Evolutionary conservation across 1,140 invertebrate species (phyloP).

Genomic region (Sinella curviseta): DNA sequence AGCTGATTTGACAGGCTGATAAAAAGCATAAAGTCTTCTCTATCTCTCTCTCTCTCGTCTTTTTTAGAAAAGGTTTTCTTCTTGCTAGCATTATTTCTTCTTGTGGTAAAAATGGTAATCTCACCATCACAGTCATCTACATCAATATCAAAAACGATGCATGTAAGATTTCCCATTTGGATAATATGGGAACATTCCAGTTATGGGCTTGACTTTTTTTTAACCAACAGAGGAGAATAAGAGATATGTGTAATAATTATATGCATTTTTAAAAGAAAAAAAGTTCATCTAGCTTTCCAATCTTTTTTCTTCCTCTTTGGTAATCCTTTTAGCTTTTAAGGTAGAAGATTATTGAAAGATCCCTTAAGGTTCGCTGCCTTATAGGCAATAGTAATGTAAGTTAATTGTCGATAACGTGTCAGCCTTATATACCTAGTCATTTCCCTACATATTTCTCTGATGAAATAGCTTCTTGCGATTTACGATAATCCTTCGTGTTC

Average conservation of each 20-base stretch:
- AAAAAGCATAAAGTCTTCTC: slow-evolving; percentile 15
- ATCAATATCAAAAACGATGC: neutral
- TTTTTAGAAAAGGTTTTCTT: neutral
- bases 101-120: neutral
- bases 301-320: no score
- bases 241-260: neutral
- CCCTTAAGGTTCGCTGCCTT: no score
- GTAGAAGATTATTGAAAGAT: no score
- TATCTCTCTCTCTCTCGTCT: neutral
- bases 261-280: neutral
- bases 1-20: slow-evolving; percentile 18
- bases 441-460: no score
- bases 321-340: no score
- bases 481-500: neutral
- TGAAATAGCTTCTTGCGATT: no score
- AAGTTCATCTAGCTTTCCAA: neutral
- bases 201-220: neutral
- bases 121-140: neutral
- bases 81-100: neutral
- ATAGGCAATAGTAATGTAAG: no score
- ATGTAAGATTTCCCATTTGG: neutral
- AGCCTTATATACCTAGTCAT: no score
- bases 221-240: neutral
- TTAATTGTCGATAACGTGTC: no score
- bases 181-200: neutral